Conservation (phyloP, 2,113 vertebrate genomes). For the Tympanuchus pallidicinctus region DNA sequence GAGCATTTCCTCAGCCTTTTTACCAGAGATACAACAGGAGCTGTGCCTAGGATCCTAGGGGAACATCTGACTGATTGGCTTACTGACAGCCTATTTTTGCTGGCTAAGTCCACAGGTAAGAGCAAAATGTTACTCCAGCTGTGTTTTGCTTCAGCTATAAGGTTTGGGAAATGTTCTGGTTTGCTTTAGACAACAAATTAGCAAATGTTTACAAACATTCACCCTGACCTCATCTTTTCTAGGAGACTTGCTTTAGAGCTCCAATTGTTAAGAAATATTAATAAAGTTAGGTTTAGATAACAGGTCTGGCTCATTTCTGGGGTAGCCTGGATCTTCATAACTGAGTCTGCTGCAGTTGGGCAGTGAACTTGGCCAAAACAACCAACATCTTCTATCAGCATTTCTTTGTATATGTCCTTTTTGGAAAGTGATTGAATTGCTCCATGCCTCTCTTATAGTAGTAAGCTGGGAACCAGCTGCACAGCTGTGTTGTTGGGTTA, state of each 20-base stretch:
- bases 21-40: slow-evolving; percentile 2
- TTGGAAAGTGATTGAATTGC: background rate
- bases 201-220: too few species aligned
- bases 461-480: background rate
- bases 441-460: background rate
- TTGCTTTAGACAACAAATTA: background rate
- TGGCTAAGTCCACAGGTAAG: slow-evolving; percentile 32
- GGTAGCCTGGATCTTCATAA: background rate
- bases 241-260: too few species aligned
- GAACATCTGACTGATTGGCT: background rate
- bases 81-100: background rate
- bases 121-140: background rate
- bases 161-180: background rate
- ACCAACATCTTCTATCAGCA: background rate
- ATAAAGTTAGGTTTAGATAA: background rate
- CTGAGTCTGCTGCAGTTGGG: background rate
- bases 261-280: too few species aligned
- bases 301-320: background rate
- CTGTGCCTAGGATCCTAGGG: background rate
- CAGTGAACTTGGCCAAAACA: background rate
- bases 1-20: slow-evolving; percentile 7
- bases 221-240: too few species aligned
- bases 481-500: background rate
- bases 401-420: background rate
- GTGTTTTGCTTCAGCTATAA: background rate